Evolutionary conservation across 2,888 invertebrate genomes (phyloP), one percentile per base, ranked within the genome.

Genomic region (Eristalis pertinax): DNA sequence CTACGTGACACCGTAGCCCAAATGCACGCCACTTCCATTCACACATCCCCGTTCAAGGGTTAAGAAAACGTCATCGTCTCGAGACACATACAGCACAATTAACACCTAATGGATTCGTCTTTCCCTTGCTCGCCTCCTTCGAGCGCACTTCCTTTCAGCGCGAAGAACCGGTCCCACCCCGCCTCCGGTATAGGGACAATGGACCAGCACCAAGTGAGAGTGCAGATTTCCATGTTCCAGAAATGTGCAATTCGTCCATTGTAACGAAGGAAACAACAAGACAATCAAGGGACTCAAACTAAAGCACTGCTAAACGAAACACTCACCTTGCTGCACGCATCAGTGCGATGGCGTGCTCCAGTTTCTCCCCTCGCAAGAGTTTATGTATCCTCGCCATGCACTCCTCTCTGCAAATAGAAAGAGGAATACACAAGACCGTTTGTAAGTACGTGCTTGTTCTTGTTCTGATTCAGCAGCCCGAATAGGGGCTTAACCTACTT

Each of bases 301-400:
- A 64, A 13, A 60, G 29, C n/a, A 13, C 15, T 60, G 60, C 43
- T 22, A 76, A 67, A 65, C 50, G 67, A 70, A 75, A 68, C 65
- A 93, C 94, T 94, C 91, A 95, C 96, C 96, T 94, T 83, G 97
- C 96, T 74, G 98, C 96, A 91, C 98, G 95, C 89, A 98, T 94
- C 89, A 98, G 94, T 83, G 96, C 96, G 50, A 98, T 94, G 15
- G 97, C 97, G 90, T 96, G 95, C 91, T 97, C 96, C 89, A 96
- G 95, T 89, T 96, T 95, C 81, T 95, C 95, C 72, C 95, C 94
- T 67, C 96, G 95, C 92, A 99, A 94, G 88, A 95, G 94, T 90
- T 95, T 95, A 92, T 98, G 98, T 89, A 98, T 96, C 90, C 95
- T 96, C 91, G 96, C 95, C 97, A 99, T 97, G 82, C 98, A 97